Conservation (phyloP, 2,113 vertebrate genomes). For the Neoarius graeffei region DNA sequence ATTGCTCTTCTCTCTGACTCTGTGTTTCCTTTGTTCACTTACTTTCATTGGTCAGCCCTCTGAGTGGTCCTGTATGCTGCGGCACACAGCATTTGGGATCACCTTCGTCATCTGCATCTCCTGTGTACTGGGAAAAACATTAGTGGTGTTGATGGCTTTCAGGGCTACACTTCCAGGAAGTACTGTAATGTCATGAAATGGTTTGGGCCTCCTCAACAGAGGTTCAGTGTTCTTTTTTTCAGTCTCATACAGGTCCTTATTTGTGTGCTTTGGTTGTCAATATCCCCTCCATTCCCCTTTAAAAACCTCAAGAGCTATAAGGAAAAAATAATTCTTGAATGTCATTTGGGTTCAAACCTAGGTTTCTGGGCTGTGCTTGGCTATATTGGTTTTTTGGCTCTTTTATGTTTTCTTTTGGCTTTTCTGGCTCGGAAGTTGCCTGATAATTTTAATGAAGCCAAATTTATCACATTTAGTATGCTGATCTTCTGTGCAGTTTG, state of each 20-base stretch:
- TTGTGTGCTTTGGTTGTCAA: constrained; percentile 68
- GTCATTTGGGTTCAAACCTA: constrained; percentile 58
- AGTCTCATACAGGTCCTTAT: constrained; percentile 66
- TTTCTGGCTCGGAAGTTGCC: constrained; percentile 71
- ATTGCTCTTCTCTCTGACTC: constrained; percentile 37
- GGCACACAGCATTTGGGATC: constrained; percentile 43
- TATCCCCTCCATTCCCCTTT: constrained; percentile 65
- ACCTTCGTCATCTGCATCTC: constrained; percentile 34
- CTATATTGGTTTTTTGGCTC: constrained; percentile 68
- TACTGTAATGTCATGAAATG: constrained; percentile 71
- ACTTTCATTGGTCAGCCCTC: constrained; percentile 36
- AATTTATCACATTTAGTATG: constrained; percentile 76
- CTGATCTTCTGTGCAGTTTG: constrained; percentile 73
- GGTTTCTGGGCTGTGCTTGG: constrained; percentile 68
- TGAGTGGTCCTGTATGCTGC: constrained; percentile 38
- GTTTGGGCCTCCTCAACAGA: constrained; percentile 69
- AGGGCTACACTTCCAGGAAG: constrained; percentile 69
- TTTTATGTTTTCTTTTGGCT: constrained; percentile 67
- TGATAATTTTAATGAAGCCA: constrained; percentile 74
- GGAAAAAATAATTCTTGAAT: constrained; percentile 67
- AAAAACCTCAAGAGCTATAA: constrained; percentile 56
- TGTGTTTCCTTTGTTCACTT: constrained; percentile 47
- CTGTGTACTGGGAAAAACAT: constrained; percentile 72
- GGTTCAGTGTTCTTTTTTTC: constrained; percentile 61
- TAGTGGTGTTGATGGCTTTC: constrained; percentile 74